Conservation (phyloP, 2,888 invertebrate genomes). For the Dioctria linearis region DNA sequence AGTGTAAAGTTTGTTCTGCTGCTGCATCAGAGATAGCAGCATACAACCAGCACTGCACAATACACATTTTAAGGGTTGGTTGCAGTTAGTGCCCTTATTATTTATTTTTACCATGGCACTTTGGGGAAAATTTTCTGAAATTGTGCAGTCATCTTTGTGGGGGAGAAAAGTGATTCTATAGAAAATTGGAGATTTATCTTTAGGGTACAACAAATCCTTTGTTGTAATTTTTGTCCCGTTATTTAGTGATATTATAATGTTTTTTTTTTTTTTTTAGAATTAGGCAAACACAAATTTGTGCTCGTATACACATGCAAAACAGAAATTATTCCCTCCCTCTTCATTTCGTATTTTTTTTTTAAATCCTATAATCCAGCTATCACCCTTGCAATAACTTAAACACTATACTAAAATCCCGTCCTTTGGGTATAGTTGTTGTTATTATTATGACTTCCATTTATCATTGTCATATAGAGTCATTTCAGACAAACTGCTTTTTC, state of each 20-base stretch:
- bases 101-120: background rate
- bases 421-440: too few species aligned
- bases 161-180: background rate
- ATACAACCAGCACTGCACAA: background rate
- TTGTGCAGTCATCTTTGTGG: slow-evolving; percentile 19
- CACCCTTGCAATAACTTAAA: too few species aligned
- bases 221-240: background rate
- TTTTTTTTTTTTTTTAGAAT: too few species aligned
- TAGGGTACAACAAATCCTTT: background rate
- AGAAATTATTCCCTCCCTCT: too few species aligned
- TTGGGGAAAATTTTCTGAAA: background rate
- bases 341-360: background rate
- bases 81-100: too few species aligned
- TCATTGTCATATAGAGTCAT: too few species aligned
- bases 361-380: background rate
- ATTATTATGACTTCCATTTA: too few species aligned
- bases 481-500: slow-evolving; percentile 5
- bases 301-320: too few species aligned
- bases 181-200: slow-evolving; percentile 34
- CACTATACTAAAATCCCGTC: too few species aligned
- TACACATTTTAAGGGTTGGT: too few species aligned
- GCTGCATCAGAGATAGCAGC: slow-evolving; percentile 19
- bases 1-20: background rate
- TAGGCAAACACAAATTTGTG: too few species aligned
- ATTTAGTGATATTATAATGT: too few species aligned